Evolutionary conservation across 2,797 vertebrate genomes (phyloP), one percentile per base, ranked within the genome.

Genomic region (Bradypodion pumilum): DNA sequence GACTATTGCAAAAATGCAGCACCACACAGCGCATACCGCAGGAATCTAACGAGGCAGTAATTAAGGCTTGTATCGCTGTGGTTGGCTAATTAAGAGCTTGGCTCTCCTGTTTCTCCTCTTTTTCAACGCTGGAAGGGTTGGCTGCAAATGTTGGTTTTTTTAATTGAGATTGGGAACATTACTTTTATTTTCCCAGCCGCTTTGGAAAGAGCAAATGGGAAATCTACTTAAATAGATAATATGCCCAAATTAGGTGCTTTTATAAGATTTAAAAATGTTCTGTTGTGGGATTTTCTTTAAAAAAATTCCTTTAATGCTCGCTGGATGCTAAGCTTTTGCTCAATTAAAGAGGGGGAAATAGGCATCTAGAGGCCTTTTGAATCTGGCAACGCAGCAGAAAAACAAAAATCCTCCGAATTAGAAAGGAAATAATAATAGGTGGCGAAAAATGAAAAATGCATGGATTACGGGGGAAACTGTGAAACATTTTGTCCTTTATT

Each of bases 351-450:
- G 23, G n/a, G n/a, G n/a, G 19, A 63, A 32, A n/a, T n/a, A 81
- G 2, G 42, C 32, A 29, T n/a, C 4, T 1, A 3, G 21, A 40
- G 37, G 25, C 23, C 81, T 56, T n/a, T 10, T 4, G 6, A 68
- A 40, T 23, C 13, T 4, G 35, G 5, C 35, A n/a, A 37, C 6
- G 9, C 7, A 15, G 25, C 32, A 29, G 1, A 49, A 49, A 40
- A 9, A 0, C 0, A 60, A 10, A 27, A n/a, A n/a, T n/a, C 12
- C 25, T 16, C 56, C 40, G 13, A 59, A 62, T 9, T 27, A 5
- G 23, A 40, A 44, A 12, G 1, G 16, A 46, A 35, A 1, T 0
- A 0, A 69, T n/a, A 5, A 9, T 35, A 8, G n/a, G n/a, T 5
- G 15, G 1, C 49, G 4, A 12, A 42, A 16, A 21, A 27, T 29